Conservation (phyloP, 2,797 vertebrate species). For the Diplodus puntazzo region DNA sequence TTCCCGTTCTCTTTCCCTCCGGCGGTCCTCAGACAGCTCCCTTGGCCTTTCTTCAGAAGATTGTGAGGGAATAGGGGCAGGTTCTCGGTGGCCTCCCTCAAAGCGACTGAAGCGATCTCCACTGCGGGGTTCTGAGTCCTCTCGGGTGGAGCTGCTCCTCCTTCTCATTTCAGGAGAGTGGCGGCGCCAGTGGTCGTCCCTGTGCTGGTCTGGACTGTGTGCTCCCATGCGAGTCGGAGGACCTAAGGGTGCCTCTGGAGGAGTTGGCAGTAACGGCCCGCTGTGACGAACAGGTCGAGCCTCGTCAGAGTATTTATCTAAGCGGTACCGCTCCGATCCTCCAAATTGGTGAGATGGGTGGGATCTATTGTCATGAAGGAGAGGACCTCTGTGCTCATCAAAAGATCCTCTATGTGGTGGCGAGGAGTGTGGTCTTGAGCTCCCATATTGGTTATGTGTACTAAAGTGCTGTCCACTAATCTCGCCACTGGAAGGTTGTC, state of each 20-base stretch:
- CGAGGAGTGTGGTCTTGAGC: constrained; percentile 73
- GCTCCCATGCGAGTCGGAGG: constrained; percentile 79
- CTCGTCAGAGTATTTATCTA: constrained; percentile 86
- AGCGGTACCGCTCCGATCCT: constrained; percentile 88
- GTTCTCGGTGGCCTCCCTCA: constrained; percentile 87
- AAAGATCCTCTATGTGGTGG: constrained; percentile 89
- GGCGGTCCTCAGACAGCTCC: constrained; percentile 89
- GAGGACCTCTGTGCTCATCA: constrained; percentile 83
- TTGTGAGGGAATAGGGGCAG: constrained; percentile 77
- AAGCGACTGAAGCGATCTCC: constrained; percentile 89
- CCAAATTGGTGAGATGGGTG: constrained; percentile 81
- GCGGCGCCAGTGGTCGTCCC: constrained; percentile 87
- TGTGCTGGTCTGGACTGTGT: constrained; percentile 89
- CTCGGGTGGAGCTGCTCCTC: constrained; percentile 84
- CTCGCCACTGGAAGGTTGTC: constrained; percentile 73
- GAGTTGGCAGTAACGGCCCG: constrained; percentile 92
- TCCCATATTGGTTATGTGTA: constrained; percentile 80
- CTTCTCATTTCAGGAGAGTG: constrained; percentile 86
- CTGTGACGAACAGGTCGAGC: constrained; percentile 88
- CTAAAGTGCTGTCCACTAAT: constrained; percentile 85
- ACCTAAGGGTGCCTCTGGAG: constrained; percentile 82
- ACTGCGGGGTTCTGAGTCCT: constrained; percentile 86
- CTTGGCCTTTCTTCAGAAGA: constrained; percentile 86
- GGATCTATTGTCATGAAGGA: constrained; percentile 76
- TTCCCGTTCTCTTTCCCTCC: constrained; percentile 91